Base-by-base conservation (phyloP, 2,797 vertebrate genomes). In the Molothrus aeneus region DNA sequence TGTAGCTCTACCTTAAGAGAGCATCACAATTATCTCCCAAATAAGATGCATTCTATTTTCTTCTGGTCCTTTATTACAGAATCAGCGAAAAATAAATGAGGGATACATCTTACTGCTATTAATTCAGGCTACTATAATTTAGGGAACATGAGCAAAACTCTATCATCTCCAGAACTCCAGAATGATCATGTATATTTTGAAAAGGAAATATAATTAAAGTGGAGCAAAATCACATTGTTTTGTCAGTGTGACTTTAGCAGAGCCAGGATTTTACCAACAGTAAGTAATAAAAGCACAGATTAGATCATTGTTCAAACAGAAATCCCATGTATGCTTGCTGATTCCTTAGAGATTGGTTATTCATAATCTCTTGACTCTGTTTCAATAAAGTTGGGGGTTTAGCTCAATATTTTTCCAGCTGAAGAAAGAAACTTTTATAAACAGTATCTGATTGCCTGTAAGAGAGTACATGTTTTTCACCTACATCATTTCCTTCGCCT, bases 331-430 rank as follows among this genome's bases (percentile, higher is more conserved):
- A 85, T 70, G 68, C 53, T 93, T 92, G 29, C 86, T 94, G 84
- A 93, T 89, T 80, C 90, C 90, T 79, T 60, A 63, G 88, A 95
- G 94, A 79, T 36, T 92, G 78, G 20, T 94, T 93, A 86, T 92
- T 95, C 78, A 73, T 93, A 93, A 94, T 94, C 80, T 86, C 88
- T 56, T 93, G 90, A 93, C 71, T 94, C 80, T 72, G 47, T 96
- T 96, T 94, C 95, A 95, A 81, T 86, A 95, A 92, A 64, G 51
- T 87, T 94, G 86, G 40, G n/a, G n/a, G 66, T 89, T 95, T 96
- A 91, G 68, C n/a, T 94, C 83, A 90, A 70, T 84, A 92, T 86
- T 90, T 93, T 93, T 87, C 29, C 48, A 86, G 40, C 73, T 90
- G 36, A 36, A 81, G 51, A 63, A 86, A 79, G 56, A 79, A 88